Evolutionary conservation across 2,797 vertebrate species (phyloP).

Genomic region (Sebastes diaconus): DNA sequence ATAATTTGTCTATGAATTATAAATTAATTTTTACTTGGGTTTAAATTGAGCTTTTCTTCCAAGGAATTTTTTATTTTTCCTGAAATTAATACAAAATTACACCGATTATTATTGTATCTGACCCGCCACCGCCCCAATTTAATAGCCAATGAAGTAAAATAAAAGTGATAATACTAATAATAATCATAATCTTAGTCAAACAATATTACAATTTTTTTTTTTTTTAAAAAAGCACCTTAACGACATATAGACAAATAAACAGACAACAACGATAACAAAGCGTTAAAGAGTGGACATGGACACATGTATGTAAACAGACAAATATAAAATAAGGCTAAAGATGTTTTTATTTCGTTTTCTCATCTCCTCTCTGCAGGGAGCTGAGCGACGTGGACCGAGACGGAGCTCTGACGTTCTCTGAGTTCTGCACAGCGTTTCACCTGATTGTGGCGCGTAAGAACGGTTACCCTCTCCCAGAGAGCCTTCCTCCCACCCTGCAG

Average conservation of each 20-base stretch:
- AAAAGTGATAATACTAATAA: too few species aligned
- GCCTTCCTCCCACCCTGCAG: conserved; percentile 87
- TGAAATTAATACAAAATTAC: neutral
- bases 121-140: rapidly evolving
- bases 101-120: neutral
- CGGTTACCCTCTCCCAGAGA: conserved; percentile 91
- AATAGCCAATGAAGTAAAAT: too few species aligned
- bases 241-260: too few species aligned
- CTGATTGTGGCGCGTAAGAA: conserved; percentile 98
- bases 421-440: conserved; percentile 97
- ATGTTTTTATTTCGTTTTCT: too few species aligned
- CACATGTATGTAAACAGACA: too few species aligned
- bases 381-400: conserved; percentile 96
- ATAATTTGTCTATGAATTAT: neutral
- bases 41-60: neutral
- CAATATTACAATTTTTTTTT: too few species aligned
- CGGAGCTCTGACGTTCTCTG: conserved; percentile 89
- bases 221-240: too few species aligned
- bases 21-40: neutral
- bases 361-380: conserved; percentile 82
- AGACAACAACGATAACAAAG: too few species aligned
- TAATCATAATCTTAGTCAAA: too few species aligned
- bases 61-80: neutral
- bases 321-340: too few species aligned
- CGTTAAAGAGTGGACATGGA: too few species aligned